Evolutionary conservation across 2,797 vertebrate species (phyloP), one percentile per base, ranked within the genome.

Genomic region (Pitangus sulphuratus): DNA sequence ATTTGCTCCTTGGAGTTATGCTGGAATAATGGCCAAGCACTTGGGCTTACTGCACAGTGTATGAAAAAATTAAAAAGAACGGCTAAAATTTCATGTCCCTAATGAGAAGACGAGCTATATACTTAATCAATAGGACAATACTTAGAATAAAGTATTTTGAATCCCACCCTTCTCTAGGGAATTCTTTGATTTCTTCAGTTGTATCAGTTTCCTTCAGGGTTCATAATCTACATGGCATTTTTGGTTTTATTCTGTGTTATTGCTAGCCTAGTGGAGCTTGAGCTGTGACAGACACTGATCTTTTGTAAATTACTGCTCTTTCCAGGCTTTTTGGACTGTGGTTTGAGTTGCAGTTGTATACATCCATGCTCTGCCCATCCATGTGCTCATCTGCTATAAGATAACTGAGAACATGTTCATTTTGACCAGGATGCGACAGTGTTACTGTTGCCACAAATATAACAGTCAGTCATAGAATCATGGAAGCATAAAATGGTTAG

Each of bases 311-410:
- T 48, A 56, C 22, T 48, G 15, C 7, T 62, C 39, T 21, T 89
- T 83, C 18, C 39, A 64, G 35, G 11, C 15, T 76, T 81, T 31
- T 35, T 60, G 75, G 28, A 24, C 44, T 47, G 26, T 35, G n/a
- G 15, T 53, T 71, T 61, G 39, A 13, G 16, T 11, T 89, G 44
- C 57, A 53, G 28, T 2, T 74, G 2, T 57, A 37, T 9, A 17
- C 6, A 64, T 7, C 45, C 2, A 2, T 37, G 15, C 4, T 57
- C 28, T 72, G 9, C 11, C 40, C 31, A 12, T 30, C 37, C 53
- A n/a, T 1, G 0, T 11, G 7, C 13, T 61, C 48, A 21, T 3
- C 24, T 44, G 14, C 20, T 30, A 11, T 39, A 44, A 45, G 15
- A 33, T 30, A 74, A 47, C 6, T 50, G 42, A 77, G 22, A 56